Percentiles rank a stretch among this genome's conserved stretches.
These are phyloP conservation scores for Ficedula albicollis DNA, from an alignment of 2,797 vertebrate species.

Conservation along the genomic window DNA sequence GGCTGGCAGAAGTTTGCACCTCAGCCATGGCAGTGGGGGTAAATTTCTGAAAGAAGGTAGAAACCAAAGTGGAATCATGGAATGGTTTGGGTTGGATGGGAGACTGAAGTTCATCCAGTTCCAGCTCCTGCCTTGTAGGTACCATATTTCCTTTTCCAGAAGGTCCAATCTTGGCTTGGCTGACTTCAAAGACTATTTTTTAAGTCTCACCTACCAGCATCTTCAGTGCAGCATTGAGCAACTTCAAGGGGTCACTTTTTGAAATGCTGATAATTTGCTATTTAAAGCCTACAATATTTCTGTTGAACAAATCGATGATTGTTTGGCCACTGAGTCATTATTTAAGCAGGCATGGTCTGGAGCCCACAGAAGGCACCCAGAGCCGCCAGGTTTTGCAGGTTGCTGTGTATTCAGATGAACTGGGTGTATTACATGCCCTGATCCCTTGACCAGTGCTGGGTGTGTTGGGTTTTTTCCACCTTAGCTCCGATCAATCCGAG, in stretches of 20 bases:
- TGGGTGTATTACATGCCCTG: neutral
- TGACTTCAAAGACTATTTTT: neutral
- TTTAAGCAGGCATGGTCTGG: neutral
- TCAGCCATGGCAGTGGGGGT: neutral
- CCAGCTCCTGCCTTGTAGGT: neutral
- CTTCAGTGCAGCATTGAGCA: neutral
- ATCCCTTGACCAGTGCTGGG: neutral
- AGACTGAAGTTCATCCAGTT: neutral
- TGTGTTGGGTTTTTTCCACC: neutral
- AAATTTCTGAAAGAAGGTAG: neutral
- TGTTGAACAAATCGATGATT: accelerated
- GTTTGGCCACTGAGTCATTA: neutral
- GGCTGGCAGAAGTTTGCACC: neutral
- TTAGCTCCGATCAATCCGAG: neutral
- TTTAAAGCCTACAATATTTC: neutral
- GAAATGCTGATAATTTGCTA: neutral
- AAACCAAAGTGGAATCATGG: neutral
- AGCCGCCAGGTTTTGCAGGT: no score
- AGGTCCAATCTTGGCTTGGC: neutral
- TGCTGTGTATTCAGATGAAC: neutral
- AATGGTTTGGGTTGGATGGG: neutral
- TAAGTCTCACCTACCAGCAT: neutral
- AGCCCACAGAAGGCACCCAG: neutral
- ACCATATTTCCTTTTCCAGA: neutral
- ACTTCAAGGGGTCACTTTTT: neutral